Evolutionary conservation across 1,140 invertebrate genomes (phyloP), one percentile per base, ranked within the genome.

Genomic region (Sarcophaga peregrina): DNA sequence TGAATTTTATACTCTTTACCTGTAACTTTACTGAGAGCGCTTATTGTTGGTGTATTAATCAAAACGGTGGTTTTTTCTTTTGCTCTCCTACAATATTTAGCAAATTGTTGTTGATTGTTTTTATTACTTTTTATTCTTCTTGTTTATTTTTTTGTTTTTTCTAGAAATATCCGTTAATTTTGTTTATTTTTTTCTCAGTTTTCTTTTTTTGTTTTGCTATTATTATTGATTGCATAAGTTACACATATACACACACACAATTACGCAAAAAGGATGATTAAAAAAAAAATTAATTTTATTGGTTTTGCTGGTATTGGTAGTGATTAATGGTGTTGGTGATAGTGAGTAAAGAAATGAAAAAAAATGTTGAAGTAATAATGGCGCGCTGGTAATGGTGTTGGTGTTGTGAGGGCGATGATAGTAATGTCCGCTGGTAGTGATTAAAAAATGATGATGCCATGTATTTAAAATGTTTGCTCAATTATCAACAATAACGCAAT

Each of bases 391-490:
- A 37, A 37, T 37, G 54, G 54, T 58, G 0, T 13, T 15, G 54
- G 54, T 58, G 0, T 5, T 58, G 54, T 58, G 54, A 13, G 15
- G 13, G 54, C n/a, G 13, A n/a, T 58, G 15, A 13, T 58, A n/a
- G 54, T 58, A n/a, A n/a, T 58, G 10, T 37, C 13, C n/a, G 54
- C 6, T 58, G 13, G 15, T 58, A n/a, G 11, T 68, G 62, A 68
- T 37, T 37, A 37, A 37, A 37, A 37, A 37, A 37, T 68, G 62
- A 58, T 68, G 62, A 68, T 68, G 62, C 62, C 62, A 68, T 68
- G 62, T 68, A 68, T 20, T 37, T 20, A 50, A 50, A 78, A 78
- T 78, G 48, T 78, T 78, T 78, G 47, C 75, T 78, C 75, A 78
- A 25, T 50, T 78, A 20, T 78, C 75, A 78, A 52, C 46, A 47